Evolutionary conservation across 2,797 vertebrate species (phyloP).

Genomic region (Naso thynnoides): DNA sequence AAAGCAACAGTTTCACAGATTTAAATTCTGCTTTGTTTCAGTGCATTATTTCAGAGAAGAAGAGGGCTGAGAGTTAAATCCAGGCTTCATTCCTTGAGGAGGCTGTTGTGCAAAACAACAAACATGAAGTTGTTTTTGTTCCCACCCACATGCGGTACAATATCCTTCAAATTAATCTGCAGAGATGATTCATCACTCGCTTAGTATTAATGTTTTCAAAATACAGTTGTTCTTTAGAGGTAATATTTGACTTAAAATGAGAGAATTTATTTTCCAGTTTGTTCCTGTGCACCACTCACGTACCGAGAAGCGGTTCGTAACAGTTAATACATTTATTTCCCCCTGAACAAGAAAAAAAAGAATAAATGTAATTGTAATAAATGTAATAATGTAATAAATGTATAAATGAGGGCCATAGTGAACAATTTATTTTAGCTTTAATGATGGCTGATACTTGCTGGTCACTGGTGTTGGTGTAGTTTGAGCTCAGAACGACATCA

Average conservation of each 20-base stretch:
- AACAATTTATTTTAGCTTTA: slow-evolving; percentile 14
- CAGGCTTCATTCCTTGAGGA: not conserved
- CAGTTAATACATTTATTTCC: slow-evolving; percentile 11
- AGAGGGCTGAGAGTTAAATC: not conserved
- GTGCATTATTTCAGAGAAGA: not conserved
- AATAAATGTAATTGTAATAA: not conserved
- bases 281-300: not conserved
- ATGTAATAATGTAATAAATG: too few relatives aligned
- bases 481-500: not conserved
- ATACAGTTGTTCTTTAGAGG: not conserved
- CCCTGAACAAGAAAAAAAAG: slow-evolving; percentile 16
- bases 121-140: not conserved
- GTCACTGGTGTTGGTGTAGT: not conserved
- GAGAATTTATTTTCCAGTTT: not conserved
- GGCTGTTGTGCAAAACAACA: not conserved
- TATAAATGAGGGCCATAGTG: not conserved
- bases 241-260: not conserved
- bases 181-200: slow-evolving; percentile 3
- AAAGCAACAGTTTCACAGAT: not conserved
- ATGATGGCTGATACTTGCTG: not conserved
- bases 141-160: slow-evolving; percentile 6
- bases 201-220: not conserved
- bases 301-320: not conserved
- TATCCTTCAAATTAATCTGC: not conserved
- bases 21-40: not conserved